Conservation (phyloP, 2,888 invertebrate genomes). For the Helicoverpa assulta region DNA sequence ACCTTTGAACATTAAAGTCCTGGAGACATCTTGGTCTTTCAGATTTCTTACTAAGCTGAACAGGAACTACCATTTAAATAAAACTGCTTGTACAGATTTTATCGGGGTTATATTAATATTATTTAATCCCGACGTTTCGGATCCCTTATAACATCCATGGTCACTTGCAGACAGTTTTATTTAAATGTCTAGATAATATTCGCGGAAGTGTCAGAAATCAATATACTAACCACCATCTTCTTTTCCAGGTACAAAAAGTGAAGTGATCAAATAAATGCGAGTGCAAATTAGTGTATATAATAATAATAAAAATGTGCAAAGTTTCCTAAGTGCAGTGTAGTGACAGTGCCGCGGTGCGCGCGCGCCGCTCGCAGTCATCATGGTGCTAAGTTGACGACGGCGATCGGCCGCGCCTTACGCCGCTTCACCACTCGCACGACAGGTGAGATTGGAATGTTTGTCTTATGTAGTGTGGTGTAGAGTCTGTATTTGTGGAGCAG, state of each 20-base stretch:
- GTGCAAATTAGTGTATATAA: constrained; percentile 58
- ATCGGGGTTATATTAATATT: too few species aligned
- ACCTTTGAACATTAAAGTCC: background rate
- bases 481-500: too few species aligned
- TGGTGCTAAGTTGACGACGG: constrained; percentile 88
- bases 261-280: constrained; percentile 70
- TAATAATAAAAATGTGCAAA: constrained; percentile 67
- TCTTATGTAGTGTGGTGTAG: background rate
- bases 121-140: too few species aligned
- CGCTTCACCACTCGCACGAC: constrained; percentile 79
- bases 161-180: too few species aligned
- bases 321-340: constrained; percentile 70
- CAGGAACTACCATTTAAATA: too few species aligned
- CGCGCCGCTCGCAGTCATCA: constrained; percentile 66
- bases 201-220: too few species aligned
- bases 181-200: too few species aligned
- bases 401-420: constrained; percentile 86
- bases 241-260: constrained; percentile 81
- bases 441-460: constrained; percentile 71
- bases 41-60: background rate
- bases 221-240: constrained; percentile 4
- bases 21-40: too few species aligned
- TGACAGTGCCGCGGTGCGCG: constrained; percentile 66
- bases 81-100: too few species aligned
- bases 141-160: too few species aligned